phyloP scores from a whole-genome alignment of 2,888 invertebrate genomes.

The Nephrotoma guestfalica region DNA sequence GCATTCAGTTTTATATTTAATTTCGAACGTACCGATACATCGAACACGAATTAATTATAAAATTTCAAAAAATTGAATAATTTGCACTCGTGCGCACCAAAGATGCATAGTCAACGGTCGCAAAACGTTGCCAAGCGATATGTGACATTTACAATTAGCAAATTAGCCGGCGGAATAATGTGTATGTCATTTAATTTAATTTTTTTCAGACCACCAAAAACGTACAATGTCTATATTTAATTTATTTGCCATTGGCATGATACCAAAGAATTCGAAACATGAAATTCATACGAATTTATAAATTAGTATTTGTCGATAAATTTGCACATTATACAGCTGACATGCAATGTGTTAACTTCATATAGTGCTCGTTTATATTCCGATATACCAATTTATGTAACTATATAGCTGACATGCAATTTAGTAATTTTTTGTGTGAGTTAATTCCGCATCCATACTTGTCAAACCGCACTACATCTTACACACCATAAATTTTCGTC shows the following conservation, averaged over 20 bases:
- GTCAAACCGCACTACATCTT: background rate
- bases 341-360: no score
- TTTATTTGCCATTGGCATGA: background rate
- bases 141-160: background rate
- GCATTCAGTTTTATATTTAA: no score
- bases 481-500: background rate
- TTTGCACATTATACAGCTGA: background rate
- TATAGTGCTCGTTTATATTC: background rate
- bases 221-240: no score
- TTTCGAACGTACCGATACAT: no score
- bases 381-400: background rate
- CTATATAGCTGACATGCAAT: background rate
- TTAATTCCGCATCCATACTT: background rate
- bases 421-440: background rate
- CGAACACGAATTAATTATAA: no score
- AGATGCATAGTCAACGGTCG: background rate
- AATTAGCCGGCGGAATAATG: background rate
- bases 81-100: background rate
- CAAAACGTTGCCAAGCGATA: background rate
- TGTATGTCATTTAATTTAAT: no score
- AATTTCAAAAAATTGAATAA: background rate
- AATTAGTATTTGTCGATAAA: no score
- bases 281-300: no score
- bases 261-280: background rate
- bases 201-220: no score